Evolutionary conservation across 1,140 invertebrate species (phyloP).

Genomic region (Drosophila paulistorum): DNA sequence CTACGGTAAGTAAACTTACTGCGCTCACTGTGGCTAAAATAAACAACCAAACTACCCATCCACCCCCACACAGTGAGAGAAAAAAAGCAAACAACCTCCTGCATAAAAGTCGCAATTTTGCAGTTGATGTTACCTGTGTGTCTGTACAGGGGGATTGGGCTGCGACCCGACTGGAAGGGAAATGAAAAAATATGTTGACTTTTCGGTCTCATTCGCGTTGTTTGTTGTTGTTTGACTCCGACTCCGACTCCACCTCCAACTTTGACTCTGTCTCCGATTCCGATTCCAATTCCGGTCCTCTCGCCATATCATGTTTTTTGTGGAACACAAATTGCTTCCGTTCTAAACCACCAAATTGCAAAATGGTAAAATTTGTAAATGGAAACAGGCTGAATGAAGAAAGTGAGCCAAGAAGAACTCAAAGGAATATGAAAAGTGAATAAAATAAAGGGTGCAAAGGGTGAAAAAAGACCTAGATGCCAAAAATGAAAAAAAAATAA

Average conservation of each 20-base stretch:
- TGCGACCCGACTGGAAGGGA: constrained; percentile 28
- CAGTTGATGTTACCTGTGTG: constrained; percentile 48
- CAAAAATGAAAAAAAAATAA: no score
- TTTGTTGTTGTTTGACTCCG: constrained; percentile 8
- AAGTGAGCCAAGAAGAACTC: neutral
- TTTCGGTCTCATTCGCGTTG: constrained; percentile 30
- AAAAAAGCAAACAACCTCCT: constrained; percentile 15
- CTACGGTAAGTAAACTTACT: constrained; percentile 59
- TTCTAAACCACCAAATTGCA: constrained; percentile 3
- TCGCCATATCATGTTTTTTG: constrained; percentile 13
- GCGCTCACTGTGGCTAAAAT: constrained; percentile 59
- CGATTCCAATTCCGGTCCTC: neutral
- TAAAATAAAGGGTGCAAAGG: neutral
- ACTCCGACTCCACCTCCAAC: neutral
- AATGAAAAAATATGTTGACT: constrained; percentile 60
- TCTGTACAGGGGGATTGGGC: no score
- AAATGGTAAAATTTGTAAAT: neutral
- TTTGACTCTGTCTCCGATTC: neutral
- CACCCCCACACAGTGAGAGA: constrained; percentile 22
- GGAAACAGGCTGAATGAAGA: neutral
- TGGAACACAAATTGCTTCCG: constrained; percentile 40
- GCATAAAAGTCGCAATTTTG: constrained; percentile 50
- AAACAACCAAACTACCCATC: constrained; percentile 34
- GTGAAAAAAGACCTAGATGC: neutral
- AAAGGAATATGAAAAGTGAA: constrained; percentile 3